Evolutionary conservation across 2,113 vertebrate genomes (phyloP).

Genomic region (Chlorodrepanis virens): DNA sequence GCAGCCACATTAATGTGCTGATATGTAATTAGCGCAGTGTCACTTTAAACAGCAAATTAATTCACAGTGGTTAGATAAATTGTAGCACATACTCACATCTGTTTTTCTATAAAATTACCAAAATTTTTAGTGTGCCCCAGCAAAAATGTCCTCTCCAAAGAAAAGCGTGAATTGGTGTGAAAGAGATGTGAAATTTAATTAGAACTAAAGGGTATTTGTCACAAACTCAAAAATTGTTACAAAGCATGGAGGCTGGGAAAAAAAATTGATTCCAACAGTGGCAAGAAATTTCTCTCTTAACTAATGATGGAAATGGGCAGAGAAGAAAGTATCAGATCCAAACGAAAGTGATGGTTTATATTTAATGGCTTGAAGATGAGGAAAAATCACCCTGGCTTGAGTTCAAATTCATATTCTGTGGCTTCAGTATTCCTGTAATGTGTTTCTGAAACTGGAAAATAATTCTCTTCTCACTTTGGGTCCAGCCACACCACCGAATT

Average conservation of each 20-base stretch:
- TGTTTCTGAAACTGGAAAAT: background rate
- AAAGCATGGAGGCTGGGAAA: background rate
- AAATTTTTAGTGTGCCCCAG: background rate
- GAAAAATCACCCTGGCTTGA: background rate
- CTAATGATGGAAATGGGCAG: background rate
- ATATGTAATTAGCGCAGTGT: conserved; percentile 24
- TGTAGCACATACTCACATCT: background rate
- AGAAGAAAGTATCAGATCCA: background rate
- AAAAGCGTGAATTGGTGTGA: background rate
- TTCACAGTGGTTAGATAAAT: conserved; percentile 3
- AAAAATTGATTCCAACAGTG: background rate
- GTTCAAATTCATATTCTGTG: background rate
- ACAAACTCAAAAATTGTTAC: background rate
- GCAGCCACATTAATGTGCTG: conserved; percentile 20
- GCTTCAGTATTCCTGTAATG: background rate
- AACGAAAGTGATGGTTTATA: background rate
- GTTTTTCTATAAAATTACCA: background rate
- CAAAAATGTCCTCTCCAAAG: background rate
- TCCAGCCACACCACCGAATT: background rate
- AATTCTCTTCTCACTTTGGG: background rate
- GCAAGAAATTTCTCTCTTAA: background rate
- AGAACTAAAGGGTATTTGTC: background rate
- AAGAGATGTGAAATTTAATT: conserved; percentile 42
- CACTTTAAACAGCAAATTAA: conserved; percentile 47
- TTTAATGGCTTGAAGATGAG: background rate